These are phyloP conservation scores for Cerceris ruficornis DNA, from an alignment of 2,888 invertebrate genomes.

Conservation along the genomic window DNA sequence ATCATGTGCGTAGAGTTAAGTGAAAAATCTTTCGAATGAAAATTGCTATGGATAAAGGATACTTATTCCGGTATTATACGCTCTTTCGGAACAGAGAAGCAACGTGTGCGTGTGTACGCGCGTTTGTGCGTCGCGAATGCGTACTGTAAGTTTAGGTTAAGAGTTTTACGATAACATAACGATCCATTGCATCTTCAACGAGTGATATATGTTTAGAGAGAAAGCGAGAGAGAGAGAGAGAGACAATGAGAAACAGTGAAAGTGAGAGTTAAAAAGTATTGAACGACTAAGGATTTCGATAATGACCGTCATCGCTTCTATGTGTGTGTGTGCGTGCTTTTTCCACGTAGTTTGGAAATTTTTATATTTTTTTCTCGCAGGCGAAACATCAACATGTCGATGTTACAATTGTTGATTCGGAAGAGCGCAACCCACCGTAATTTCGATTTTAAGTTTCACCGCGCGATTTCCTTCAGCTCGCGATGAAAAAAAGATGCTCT, in stretches of 20 bases:
- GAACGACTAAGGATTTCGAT: no score
- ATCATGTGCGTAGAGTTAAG: no score
- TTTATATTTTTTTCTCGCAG: neutral
- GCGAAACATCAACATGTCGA: neutral
- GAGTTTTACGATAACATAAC: conserved; percentile 10
- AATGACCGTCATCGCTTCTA: no score
- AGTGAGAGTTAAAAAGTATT: neutral
- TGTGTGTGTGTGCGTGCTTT: no score
- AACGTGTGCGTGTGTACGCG: no score
- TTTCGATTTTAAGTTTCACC: neutral
- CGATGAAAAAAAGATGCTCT: neutral
- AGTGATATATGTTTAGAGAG: conserved; percentile 5
- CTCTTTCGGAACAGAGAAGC: neutral
- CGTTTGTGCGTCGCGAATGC: neutral
- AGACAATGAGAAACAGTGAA: neutral
- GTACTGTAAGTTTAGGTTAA: conserved; percentile 25
- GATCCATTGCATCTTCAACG: conserved; percentile 6
- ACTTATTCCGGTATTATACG: neutral
- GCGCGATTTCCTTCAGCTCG: neutral
- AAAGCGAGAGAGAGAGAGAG: conserved; percentile 2
- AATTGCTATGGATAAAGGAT: no score
- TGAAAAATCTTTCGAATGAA: no score
- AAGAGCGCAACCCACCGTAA: neutral
- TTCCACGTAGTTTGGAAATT: no score
- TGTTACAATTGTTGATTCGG: neutral